These are phyloP conservation scores for rat (Rattus norvegicus) DNA, from an alignment of 2,113 vertebrate genomes.

Conservation along the genomic window GRCr8 NC_086021.1:152154001-152154500, in stretches of 20 bases:
- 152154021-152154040: background rate
- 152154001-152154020: background rate
- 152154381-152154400: background rate
- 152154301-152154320: background rate
- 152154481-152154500: background rate
- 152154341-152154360: constrained; percentile 7
- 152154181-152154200: background rate
- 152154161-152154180: background rate
- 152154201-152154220: background rate
- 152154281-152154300: background rate
- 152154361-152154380: constrained; percentile 3
- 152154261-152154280: background rate
- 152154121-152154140: background rate
- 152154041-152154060: too few relatives aligned
- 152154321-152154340: background rate
- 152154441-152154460: background rate
- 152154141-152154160: background rate
- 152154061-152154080: background rate
- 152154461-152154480: background rate
- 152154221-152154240: background rate
- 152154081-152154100: background rate
- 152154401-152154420: background rate
- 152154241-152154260: background rate
- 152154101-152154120: background rate
- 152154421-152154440: background rate